Base-by-base conservation (phyloP, 2,113 vertebrate genomes). In the Calidris pygmaea region DNA sequence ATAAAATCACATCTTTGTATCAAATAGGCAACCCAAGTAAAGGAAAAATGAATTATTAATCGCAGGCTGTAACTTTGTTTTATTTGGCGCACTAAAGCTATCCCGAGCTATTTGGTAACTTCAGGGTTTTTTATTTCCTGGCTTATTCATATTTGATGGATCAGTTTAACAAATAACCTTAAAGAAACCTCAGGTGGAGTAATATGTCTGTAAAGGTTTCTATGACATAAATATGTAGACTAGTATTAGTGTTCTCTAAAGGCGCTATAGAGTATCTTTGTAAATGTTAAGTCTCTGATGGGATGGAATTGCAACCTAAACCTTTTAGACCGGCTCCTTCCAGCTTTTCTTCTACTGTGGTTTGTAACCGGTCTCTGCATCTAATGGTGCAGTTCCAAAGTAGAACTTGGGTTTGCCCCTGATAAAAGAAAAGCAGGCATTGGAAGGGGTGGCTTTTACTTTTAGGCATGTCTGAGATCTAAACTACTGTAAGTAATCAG, bases 201-300 rank as follows among this genome's bases (percentile, higher is more conserved):
- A 97, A 89, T 93, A 79, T 85, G 68, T 97, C 93, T 74, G 24
- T 97, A 95, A 96, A 89, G 82, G 73, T 92, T 96, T 95, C 59
- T 43, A 0, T 82, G 20, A n/a, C 11, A 37, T 68, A 82, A 82
- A 50, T 85, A 52, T 9, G 3, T 60, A 43, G 60, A n/a, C 14
- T 67, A 15, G 32, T 41, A 47, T 6, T 79, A 47, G 9, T 56
- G 34, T 47, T 37, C 67, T 75, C 13, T 68, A 43, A 89, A 70
- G 48, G 35, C 35, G 41, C 32, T 8, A 5, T 2, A 9, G 8
- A 67, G 7, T 72, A 26, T 67, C 2, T 4, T 78, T 59, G 9
- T 24, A 59, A 80, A 47, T 65, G 37, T 7, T 14, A 37, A 78
- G 71, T 89, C 66, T 60, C 60, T 45, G 21, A 19, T 70, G 14